phyloP scores from a whole-genome alignment of 2,888 invertebrate genomes.

The Chaetogeoica ovagalla region DNA sequence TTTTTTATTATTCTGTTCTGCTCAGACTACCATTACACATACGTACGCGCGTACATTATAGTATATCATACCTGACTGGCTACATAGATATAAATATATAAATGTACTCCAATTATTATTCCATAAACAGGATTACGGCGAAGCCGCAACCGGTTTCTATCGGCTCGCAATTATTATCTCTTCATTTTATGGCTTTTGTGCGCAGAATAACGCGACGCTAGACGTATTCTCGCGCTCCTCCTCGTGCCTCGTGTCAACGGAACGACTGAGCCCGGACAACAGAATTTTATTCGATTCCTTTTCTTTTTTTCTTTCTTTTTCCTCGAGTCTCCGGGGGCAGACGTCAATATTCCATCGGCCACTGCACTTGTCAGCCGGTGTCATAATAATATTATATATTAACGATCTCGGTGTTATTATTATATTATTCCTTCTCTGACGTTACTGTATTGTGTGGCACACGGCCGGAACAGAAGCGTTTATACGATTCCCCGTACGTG shows the following conservation, averaged over 20 bases:
- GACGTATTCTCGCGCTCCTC: constrained; percentile 2
- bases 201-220: not conserved
- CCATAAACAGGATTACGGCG: constrained; percentile 33
- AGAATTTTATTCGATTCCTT: not conserved
- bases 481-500: too few species aligned
- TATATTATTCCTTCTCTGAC: too few species aligned
- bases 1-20: not conserved
- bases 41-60: too few species aligned
- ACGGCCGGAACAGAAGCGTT: too few species aligned
- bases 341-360: too few species aligned
- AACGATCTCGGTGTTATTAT: too few species aligned
- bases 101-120: constrained; percentile 30
- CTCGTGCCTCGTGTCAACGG: not conserved
- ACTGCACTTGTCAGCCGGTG: too few species aligned
- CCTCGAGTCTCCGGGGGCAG: too few species aligned
- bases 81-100: too few species aligned
- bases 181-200: constrained; percentile 37
- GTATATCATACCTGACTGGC: not conserved
- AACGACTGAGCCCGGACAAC: not conserved
- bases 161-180: constrained; percentile 27
- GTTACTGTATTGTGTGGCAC: too few species aligned
- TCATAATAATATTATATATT: too few species aligned
- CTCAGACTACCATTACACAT: not conserved
- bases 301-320: too few species aligned
- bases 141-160: constrained; percentile 32